phyloP scores from a whole-genome alignment of 2,888 invertebrate genomes.

The Conus canariensis region DNA sequence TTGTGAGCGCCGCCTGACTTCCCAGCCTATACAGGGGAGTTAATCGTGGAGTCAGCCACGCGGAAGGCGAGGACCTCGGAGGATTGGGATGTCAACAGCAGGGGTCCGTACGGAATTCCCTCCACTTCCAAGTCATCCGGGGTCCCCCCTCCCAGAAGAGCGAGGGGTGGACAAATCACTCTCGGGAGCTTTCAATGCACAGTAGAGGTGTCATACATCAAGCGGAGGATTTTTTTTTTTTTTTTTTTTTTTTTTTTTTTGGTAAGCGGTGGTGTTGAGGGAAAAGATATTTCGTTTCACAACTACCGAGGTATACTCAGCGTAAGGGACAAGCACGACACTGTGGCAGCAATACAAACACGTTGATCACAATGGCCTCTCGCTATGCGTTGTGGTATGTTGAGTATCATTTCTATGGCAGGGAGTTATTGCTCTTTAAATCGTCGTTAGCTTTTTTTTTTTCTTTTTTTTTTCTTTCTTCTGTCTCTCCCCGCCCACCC shows the following conservation, averaged over 20 bases:
- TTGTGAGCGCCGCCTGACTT: background rate
- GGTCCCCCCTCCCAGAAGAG: background rate
- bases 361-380: background rate
- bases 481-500: background rate
- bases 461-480: background rate
- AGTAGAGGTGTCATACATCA: constrained; percentile 17
- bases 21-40: constrained; percentile 40
- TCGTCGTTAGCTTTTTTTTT: background rate
- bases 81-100: constrained; percentile 14
- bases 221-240: background rate
- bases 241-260: too few relatives aligned
- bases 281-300: too few relatives aligned
- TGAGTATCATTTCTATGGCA: background rate
- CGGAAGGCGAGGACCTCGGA: constrained; percentile 45
- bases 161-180: constrained; percentile 35
- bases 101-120: background rate
- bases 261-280: too few relatives aligned
- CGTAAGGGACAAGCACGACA: background rate
- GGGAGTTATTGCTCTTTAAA: background rate
- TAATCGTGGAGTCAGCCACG: constrained; percentile 44
- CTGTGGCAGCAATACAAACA: background rate
- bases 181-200: background rate
- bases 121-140: background rate
- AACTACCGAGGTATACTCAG: background rate
- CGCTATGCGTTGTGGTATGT: background rate